Conservation (phyloP, 1,140 invertebrate genomes). For the Zaprionus taronus region DNA sequence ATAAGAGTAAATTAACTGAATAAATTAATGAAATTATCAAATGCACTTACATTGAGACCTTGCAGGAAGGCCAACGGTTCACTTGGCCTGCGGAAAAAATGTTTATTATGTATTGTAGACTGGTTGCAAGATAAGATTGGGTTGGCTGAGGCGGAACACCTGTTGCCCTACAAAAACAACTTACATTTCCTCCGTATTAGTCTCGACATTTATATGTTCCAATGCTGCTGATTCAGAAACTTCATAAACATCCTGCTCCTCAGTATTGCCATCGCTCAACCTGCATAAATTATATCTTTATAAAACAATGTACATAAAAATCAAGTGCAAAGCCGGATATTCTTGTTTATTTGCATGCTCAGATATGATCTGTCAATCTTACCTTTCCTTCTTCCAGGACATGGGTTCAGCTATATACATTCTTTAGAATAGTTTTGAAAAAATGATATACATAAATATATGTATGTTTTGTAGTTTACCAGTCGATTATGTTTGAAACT, state of each 20-base stretch:
- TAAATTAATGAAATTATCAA: not conserved
- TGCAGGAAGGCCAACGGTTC: slow-evolving; percentile 72
- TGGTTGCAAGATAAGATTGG: slow-evolving; percentile 8
- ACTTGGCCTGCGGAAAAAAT: slow-evolving; percentile 40
- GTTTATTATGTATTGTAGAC: not conserved
- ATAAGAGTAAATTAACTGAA: not conserved
- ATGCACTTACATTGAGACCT: slow-evolving; percentile 70
- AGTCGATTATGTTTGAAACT: slow-evolving; percentile 13
- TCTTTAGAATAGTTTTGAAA: not conserved
- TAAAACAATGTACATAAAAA: not conserved
- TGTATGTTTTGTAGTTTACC: slow-evolving; percentile 13
- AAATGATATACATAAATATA: slow-evolving; percentile 8
- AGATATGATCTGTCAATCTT: slow-evolving; percentile 2
- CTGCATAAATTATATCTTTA: not conserved
- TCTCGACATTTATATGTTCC: slow-evolving; percentile 40
- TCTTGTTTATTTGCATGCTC: slow-evolving; percentile 8
- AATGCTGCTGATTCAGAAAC: slow-evolving; percentile 36
- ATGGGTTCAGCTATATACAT: slow-evolving; percentile 34
- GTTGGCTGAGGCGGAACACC: slow-evolving; percentile 13
- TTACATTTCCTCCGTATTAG: slow-evolving; percentile 38
- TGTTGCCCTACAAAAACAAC: slow-evolving; percentile 9
- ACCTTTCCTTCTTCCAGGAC: slow-evolving; percentile 67
- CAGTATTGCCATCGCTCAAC: slow-evolving; percentile 32
- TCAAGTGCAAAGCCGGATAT: not conserved
- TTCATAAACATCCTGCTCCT: slow-evolving; percentile 21